phyloP scores from a whole-genome alignment of 2,113 vertebrate species.

The Setophaga coronata region DNA sequence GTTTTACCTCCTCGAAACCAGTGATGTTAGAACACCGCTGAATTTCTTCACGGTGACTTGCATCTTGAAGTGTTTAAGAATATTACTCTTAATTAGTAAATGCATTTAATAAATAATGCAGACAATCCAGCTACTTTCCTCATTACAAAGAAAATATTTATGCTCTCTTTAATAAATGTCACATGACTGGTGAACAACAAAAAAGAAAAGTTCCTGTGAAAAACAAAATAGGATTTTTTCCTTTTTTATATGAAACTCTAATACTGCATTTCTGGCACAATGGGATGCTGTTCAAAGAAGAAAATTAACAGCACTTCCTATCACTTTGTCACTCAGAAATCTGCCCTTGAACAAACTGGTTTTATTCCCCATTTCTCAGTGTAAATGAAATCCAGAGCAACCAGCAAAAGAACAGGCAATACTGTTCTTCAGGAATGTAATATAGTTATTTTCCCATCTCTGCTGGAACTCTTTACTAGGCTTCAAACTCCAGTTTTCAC shows the following conservation, averaged over 20 bases:
- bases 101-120: background rate
- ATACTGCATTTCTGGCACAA: background rate
- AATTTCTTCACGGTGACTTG: background rate
- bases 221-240: background rate
- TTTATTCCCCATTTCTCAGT: background rate
- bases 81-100: background rate
- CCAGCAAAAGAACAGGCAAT: background rate
- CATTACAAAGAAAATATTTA: background rate
- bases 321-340: background rate
- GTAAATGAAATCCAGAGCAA: slow-evolving; percentile 10
- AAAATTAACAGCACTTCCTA: background rate
- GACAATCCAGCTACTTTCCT: background rate
- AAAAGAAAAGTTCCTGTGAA: background rate
- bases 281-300: background rate
- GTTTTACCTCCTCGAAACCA: background rate
- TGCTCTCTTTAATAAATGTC: background rate
- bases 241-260: background rate
- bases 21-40: background rate
- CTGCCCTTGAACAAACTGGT: background rate
- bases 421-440: background rate
- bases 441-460: background rate
- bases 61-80: background rate
- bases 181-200: background rate
- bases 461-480: background rate
- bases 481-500: background rate